Conservation (phyloP, 2,797 vertebrate genomes). For the Pipistrellus kuhlii region DNA sequence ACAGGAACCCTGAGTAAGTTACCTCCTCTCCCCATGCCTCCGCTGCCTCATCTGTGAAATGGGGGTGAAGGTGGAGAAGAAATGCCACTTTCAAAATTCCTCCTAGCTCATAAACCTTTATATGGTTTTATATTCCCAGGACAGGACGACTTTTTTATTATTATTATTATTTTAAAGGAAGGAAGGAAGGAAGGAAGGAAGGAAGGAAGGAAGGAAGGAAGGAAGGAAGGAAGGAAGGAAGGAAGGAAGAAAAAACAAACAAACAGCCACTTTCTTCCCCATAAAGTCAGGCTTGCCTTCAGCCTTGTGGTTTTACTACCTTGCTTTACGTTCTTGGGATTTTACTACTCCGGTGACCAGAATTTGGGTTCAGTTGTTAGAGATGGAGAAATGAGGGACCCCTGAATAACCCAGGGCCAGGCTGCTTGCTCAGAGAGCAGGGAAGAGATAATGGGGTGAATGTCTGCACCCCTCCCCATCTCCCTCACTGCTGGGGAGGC, state of each 20-base stretch:
- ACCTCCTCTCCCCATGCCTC: neutral
- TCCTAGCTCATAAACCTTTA: neutral
- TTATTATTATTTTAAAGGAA: no score
- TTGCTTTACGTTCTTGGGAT: neutral
- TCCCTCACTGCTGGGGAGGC: neutral
- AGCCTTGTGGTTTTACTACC: neutral
- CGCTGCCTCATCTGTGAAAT: neutral
- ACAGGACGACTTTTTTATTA: neutral
- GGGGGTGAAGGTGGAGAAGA: neutral
- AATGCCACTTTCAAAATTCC: neutral
- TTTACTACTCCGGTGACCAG: neutral
- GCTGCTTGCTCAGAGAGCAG: neutral
- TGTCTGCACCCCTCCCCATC: accelerated
- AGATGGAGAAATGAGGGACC: neutral
- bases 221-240: no score
- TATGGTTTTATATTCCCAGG: neutral
- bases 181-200: no score
- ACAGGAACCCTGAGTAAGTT: neutral
- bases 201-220: no score
- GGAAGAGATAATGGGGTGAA: neutral
- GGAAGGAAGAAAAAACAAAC: neutral
- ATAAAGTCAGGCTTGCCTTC: neutral
- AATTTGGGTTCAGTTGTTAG: neutral
- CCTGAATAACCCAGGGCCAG: no score
- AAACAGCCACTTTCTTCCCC: neutral